Base-by-base conservation (phyloP, 2,797 vertebrate species). In the Champsocephalus gunnari region DNA sequence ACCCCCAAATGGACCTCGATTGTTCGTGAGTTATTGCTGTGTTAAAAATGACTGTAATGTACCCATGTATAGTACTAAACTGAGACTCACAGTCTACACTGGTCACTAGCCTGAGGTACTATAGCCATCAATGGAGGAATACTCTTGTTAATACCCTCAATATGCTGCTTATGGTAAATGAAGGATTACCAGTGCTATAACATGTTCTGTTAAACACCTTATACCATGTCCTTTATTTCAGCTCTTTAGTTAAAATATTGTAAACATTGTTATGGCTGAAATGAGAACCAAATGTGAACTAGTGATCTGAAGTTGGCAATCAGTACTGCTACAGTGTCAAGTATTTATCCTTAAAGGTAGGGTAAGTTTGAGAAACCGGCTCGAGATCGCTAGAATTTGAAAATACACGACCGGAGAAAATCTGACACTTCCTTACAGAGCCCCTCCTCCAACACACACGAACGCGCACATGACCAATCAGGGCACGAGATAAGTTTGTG, bases 1-100 rank as follows among this genome's bases (percentile, higher is more conserved):
- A 78, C 73, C 77, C 65, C 24, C 24, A 75, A 83, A 81, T 83
- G 54, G 60, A 72, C 43, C 44, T 77, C 12, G 32, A 73, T 66
- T 73, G 50, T 55, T 58, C 24, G 59, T 79, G 80, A 84, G 66
- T 85, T 88, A 82, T 80, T 75, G 70, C 82, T 66, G 58, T 78
- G 67, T 82, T 83, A 24, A 55, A 68, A 73, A 71, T 60, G 49
- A 74, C 68, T 68, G 12, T 57, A 75, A 58, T 64, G 44, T 77
- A 66, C 66, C 61, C 50, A 16, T 71, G 65, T 78, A 67, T 60
- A 48, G 34, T 32, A 41, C 70, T 73, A 60, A 82, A 75, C 61
- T 44, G 24, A 56, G 34, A 69, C 49, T 67, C 43, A 17, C 9
- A 71, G 66, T 84, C 47, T 56, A 71, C 72, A 54, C 47, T 78